Evolutionary conservation across 2,797 vertebrate genomes (phyloP), one percentile per base, ranked within the genome.

Genomic region (Spea hammondii): DNA sequence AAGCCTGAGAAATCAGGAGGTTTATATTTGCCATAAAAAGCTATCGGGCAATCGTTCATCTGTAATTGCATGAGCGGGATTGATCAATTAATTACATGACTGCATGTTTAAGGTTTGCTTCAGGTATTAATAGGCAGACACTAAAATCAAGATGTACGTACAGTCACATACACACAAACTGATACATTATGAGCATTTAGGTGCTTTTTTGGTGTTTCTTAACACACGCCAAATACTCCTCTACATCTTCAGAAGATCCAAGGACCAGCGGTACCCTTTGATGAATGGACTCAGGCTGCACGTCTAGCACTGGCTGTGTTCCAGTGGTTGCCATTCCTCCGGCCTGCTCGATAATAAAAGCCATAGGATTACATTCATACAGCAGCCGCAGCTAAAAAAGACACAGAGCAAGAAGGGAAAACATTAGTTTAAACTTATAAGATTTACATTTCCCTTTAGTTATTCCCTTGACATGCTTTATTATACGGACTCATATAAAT

Each of bases 281-380:
- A 87, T 98, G 97, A 84, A 98, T 95, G 57, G 46, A 82, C 47
- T 95, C 93, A 0, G 97, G 97, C 85, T 96, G 91, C 87, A 98
- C 93, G 53, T 97, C 95, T 88, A 98, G 71, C 10, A 98, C 89
- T 0, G 93, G 92, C 79, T 91, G 86, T 0, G 89, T 85, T 13
- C 97, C 97, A 0, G 96, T 98, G 5, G 96, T 97, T 0, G 97
- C 96, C 72, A 94, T 82, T 13, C 96, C 97, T 5, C 96, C 97
- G 0, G 96, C 96, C 88, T 98, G 96, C 88, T 96, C 96, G 0
- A 98, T 92, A 89, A 98, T 95, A 87, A 89, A 98, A 65, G 96
- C 93, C 89, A 98, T 95, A 6, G 97, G 96, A 86, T 98, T 98
- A 90, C 97, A 97, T 74, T 98, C 96, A 0, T 98, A 98, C 81